A percentile compares a stretch with the other conserved stretches of the same genome.
phyloP scores from a whole-genome alignment of 2,797 vertebrate genomes.

The Thaleichthys pacificus region DNA sequence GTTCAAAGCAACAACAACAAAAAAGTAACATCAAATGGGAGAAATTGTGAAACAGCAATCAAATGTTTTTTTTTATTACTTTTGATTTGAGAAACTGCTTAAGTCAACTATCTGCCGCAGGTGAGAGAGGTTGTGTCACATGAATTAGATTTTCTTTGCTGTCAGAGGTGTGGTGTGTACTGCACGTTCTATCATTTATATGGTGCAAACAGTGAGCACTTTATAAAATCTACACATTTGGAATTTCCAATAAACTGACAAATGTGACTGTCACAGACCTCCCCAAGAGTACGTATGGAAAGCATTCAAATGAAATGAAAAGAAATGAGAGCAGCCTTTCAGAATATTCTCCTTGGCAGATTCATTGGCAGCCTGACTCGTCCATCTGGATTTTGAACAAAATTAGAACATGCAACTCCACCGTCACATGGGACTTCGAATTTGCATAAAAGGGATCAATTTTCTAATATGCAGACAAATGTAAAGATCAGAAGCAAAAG shows the following conservation, averaged over 20 bases:
- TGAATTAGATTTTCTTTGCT: background rate
- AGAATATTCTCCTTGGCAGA: constrained; percentile 27
- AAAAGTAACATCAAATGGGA: constrained; percentile 37
- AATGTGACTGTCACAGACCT: background rate
- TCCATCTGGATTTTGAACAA: constrained; percentile 51
- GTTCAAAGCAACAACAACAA: constrained; percentile 29
- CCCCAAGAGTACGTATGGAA: background rate
- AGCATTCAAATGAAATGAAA: background rate
- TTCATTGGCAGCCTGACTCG: constrained; percentile 25
- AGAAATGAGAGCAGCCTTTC: constrained; percentile 32
- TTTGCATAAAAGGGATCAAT: constrained; percentile 29
- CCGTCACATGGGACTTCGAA: constrained; percentile 38
- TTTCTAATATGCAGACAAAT: constrained; percentile 37
- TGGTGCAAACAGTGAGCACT: too few species aligned
- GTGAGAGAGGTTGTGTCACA: constrained; percentile 16
- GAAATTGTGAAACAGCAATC: constrained; percentile 31
- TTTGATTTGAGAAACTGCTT: constrained; percentile 40
- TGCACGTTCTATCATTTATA: background rate
- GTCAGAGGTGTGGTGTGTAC: too few species aligned
- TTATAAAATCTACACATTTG: too few species aligned
- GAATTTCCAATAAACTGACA: constrained; percentile 11
- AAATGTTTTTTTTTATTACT: constrained; percentile 28
- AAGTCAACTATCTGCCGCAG: constrained; percentile 36
- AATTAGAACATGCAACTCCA: constrained; percentile 46
- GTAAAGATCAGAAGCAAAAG: constrained; percentile 21